Conservation (phyloP, 1,140 invertebrate genomes). For the Acromyrmex echinatior region DNA sequence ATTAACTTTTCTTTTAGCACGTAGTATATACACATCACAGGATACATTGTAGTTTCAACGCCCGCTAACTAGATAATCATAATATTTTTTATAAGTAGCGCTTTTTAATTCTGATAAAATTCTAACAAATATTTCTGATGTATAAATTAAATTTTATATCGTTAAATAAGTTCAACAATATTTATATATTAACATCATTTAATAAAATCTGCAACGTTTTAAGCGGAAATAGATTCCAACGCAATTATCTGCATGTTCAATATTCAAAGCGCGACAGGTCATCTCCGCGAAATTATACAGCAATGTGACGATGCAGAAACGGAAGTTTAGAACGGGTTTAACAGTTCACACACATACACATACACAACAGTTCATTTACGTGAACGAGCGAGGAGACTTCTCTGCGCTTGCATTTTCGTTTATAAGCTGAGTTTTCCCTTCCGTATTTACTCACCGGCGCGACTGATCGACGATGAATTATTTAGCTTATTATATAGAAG, state of each 20-base stretch:
- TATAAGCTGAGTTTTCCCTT: conserved; percentile 58
- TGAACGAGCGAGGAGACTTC: conserved; percentile 63
- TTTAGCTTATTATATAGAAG: background rate
- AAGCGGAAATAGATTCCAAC: conserved; percentile 21
- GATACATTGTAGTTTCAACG: background rate
- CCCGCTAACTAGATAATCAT: background rate
- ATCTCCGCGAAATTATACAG: conserved; percentile 60
- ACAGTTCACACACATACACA: conserved; percentile 69
- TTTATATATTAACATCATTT: background rate
- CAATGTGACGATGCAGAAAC: conserved; percentile 73
- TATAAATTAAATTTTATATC: background rate
- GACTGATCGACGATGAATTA: conserved; percentile 8
- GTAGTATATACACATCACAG: background rate
- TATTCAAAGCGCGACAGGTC: conserved; percentile 70
- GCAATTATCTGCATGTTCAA: conserved; percentile 63
- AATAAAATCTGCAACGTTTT: background rate
- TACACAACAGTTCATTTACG: conserved; percentile 33
- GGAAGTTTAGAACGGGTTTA: conserved; percentile 77
- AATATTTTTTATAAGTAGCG: background rate
- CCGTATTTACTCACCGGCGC: background rate
- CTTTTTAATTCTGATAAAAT: conserved; percentile 7
- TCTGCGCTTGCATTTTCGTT: conserved; percentile 74
- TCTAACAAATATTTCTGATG: background rate
- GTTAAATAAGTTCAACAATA: background rate
- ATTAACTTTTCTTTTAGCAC: conserved; percentile 10